A percentile compares a stretch with the other conserved stretches of the same genome.
These are phyloP conservation scores for Mobula hypostoma DNA, from an alignment of 2,113 vertebrate species.

Conservation along the genomic window DNA sequence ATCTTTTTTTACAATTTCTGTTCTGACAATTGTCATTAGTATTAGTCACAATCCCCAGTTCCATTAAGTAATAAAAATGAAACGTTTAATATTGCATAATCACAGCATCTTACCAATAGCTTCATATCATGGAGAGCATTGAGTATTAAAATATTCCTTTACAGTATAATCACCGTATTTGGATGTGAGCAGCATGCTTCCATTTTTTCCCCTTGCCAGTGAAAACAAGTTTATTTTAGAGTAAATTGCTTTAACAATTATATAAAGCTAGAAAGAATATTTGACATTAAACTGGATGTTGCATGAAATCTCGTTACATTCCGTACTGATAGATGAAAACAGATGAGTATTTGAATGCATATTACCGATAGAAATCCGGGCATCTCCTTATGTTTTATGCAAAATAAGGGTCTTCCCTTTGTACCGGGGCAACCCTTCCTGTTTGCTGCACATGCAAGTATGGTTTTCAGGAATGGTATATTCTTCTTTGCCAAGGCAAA, in stretches of 20 bases:
- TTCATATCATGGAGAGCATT: not conserved
- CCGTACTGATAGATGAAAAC: not conserved
- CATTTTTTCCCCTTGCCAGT: not conserved
- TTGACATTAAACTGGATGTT: not conserved
- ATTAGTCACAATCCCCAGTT: not conserved
- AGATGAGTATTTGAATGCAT: not conserved
- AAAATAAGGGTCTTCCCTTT: not conserved
- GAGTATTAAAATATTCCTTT: not conserved
- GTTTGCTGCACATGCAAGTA: not conserved
- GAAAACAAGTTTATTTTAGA: not conserved
- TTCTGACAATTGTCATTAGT: not conserved
- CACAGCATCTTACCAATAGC: not conserved
- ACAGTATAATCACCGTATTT: too few relatives aligned
- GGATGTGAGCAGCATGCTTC: too few relatives aligned
- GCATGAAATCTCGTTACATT: not conserved
- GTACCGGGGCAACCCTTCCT: not conserved
- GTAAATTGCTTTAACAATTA: not conserved
- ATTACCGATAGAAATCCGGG: not conserved
- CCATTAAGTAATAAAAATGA: not conserved
- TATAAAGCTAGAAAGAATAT: not conserved
- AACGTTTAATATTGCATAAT: not conserved
- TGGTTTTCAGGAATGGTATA: not conserved
- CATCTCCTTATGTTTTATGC: not conserved
- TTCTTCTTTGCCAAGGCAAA: not conserved
- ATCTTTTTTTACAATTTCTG: not conserved